Percentiles rank a stretch among this genome's conserved stretches.
Evolutionary conservation across 2,113 vertebrate genomes (phyloP).

Genomic region (Rynchops niger): DNA sequence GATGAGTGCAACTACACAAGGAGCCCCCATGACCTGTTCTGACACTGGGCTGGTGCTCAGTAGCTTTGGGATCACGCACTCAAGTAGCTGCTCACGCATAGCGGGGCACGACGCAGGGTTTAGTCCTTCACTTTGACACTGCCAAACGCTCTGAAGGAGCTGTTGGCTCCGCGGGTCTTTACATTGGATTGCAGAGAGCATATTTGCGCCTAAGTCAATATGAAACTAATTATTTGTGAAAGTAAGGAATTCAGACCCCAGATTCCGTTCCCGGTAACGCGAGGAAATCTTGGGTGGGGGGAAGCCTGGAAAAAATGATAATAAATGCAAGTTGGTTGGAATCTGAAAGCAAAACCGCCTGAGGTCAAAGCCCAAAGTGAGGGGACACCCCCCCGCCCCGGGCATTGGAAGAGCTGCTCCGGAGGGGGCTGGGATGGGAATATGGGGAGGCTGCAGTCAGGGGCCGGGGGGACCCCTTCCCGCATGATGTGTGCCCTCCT

Average conservation of each 20-base stretch:
- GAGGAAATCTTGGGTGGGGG: not conserved
- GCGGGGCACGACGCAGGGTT: not conserved
- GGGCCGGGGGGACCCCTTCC: not conserved
- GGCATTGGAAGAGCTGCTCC: not conserved
- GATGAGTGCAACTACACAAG: not conserved
- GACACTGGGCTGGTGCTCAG: not conserved
- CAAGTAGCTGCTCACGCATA: not conserved
- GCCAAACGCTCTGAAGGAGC: not conserved
- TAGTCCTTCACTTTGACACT: not conserved
- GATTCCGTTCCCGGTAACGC: not conserved
- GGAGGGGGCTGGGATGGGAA: not conserved
- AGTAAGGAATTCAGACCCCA: not conserved
- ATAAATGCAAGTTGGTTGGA: not conserved
- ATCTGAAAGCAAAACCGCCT: not conserved
- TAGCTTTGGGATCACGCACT: not conserved
- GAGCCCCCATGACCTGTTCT: fast-evolving
- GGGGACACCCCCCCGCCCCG: not conserved
- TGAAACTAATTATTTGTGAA: not conserved
- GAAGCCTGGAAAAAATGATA: not conserved
- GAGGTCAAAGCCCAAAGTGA: not conserved
- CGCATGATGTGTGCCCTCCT: fast-evolving
- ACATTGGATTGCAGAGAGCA: not conserved
- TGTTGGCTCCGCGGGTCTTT: not conserved
- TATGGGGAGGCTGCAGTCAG: fast-evolving
- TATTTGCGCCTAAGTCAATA: conserved; percentile 31